Evolutionary conservation across 2,888 invertebrate species (phyloP), one percentile per base, ranked within the genome.

Genomic region (Polia nebulosa): DNA sequence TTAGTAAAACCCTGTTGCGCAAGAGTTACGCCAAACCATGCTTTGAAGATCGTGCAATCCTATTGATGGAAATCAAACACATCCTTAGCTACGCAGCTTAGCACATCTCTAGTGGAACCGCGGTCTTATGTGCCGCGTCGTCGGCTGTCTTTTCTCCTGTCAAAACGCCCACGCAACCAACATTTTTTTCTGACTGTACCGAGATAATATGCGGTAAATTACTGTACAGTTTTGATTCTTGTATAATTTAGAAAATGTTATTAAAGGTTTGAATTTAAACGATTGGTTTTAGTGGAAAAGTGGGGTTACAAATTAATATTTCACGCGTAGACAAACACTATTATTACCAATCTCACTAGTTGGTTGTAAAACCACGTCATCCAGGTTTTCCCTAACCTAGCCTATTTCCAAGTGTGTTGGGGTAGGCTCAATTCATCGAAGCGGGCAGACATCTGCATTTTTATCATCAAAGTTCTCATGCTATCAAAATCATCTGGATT

Each of bases 71-170:
- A 15, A 5, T 36, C 15, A 36, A 4, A 36, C 15, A 36, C 15
- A 15, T 6, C 13, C 15, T 1, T 15, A 36, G 11, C 13, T 36
- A 4, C 36, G 15, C 39, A 41, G 39, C 39, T 41, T 7, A 41
- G 8, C n/a, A 8, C 39, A 41, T 41, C 39, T 41, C 39, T 41
- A 41, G 39, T 41, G n/a, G 39, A 41, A 41, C 39, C 17, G 39
- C 39, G n/a, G 39, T n/a, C 39, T 41, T 41, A 93, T 90, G 90
- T 91, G 89, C 84, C 88, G 87, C 87, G 83, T 84, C 85, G 88
- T 76, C 78, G 85, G 85, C 85, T 87, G 87, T 86, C 87, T 87
- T 89, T 88, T 86, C 90, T 89, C 88, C 88, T 91, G 91, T 91
- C 90, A 88, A 85, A 88, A 85, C 91, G 87, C 92, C 90, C 88